These are phyloP conservation scores for Lasioglossum marginatum DNA, from an alignment of 2,888 invertebrate species.

Conservation along the genomic window DNA sequence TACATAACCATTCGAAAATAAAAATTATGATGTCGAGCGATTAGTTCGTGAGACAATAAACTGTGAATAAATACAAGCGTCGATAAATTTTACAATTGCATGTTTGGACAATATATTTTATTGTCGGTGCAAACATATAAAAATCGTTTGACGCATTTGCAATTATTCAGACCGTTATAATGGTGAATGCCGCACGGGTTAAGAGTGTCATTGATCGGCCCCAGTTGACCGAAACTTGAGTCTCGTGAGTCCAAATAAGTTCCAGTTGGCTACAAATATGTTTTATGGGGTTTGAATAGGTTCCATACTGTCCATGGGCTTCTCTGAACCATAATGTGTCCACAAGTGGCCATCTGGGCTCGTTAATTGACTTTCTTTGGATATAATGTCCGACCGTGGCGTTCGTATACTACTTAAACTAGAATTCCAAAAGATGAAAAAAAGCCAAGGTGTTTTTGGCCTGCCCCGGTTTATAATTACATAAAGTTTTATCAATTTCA, in stretches of 20 bases:
- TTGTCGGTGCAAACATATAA: not conserved
- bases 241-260: not conserved
- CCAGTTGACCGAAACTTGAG: not conserved
- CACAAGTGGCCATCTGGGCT: not conserved
- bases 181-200: not conserved
- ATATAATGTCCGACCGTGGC: not conserved
- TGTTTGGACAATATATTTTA: not conserved
- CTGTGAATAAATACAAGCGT: not conserved
- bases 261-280: not conserved
- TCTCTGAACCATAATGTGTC: not conserved
- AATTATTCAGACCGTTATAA: not conserved
- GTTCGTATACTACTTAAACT: not conserved
- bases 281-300: not conserved
- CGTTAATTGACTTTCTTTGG: not conserved
- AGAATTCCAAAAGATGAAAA: not conserved
- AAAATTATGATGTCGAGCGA: not conserved
- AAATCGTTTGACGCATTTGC: not conserved
- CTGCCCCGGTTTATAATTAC: not conserved
- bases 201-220: not conserved
- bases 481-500: conserved; percentile 25
- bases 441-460: not conserved
- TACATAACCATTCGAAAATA: not conserved
- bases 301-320: not conserved
- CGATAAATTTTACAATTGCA: not conserved
- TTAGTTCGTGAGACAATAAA: not conserved